These are phyloP conservation scores for Perodicticus potto DNA, from an alignment of 2,797 vertebrate genomes.

Conservation along the genomic window DNA sequence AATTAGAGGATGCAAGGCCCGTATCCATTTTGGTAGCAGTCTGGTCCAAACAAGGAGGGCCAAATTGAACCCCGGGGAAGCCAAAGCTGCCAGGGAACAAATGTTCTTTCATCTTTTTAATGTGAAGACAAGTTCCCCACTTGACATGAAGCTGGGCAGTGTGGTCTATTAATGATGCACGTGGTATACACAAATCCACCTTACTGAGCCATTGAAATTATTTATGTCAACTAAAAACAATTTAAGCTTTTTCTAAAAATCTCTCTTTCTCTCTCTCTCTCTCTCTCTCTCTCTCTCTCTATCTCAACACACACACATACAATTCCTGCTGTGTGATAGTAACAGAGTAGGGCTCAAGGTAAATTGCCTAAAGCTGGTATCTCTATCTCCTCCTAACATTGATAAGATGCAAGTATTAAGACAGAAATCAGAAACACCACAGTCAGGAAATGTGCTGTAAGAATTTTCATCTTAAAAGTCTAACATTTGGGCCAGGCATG, in stretches of 20 bases:
- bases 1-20: constrained; percentile 65
- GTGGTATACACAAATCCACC: background rate
- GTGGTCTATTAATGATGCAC: background rate
- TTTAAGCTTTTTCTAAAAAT: background rate
- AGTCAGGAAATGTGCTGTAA: constrained; percentile 6
- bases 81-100: constrained; percentile 52
- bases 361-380: background rate
- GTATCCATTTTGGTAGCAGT: constrained; percentile 57
- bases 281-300: background rate
- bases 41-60: constrained; percentile 57
- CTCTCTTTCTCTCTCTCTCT: background rate
- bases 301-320: background rate
- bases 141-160: background rate
- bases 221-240: background rate
- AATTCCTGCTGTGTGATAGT: constrained; percentile 5
- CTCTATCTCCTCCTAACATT: background rate
- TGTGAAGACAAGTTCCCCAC: constrained; percentile 54
- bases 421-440: constrained; percentile 24
- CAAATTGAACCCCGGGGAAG: constrained; percentile 50
- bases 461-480: constrained; percentile 20
- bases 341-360: background rate
- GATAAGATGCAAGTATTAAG: background rate
- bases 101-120: constrained; percentile 63
- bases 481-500: background rate
- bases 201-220: background rate